Base-by-base conservation (phyloP, 2,113 vertebrate genomes). In the Egretta garzetta region DNA sequence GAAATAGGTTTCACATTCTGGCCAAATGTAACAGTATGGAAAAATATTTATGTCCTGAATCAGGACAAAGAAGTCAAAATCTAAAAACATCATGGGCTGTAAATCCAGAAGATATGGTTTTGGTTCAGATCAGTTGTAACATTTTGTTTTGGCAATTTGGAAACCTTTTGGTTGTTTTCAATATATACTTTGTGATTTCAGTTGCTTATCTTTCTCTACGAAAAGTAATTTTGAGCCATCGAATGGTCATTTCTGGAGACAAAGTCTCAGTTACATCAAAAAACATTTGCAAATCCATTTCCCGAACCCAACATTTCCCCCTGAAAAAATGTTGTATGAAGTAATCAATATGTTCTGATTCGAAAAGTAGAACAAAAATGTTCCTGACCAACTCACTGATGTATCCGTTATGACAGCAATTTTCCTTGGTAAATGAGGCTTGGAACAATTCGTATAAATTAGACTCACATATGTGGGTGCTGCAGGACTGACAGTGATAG, bases 11-110 rank as follows among this genome's bases (percentile, higher is more conserved):
- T 93, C 80, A 93, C 76, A 35, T 95, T 96, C 88, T 88, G 75
- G 92, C 92, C 93, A 96, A 97, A 94, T 64, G 85, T 94, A 95
- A 93, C 58, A 72, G 58, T 93, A 94, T 90, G 94, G 96, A 95
- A 97, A 97, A 97, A 97, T 95, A 88, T 97, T 97, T 97, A 96
- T 95, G 80, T 95, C 90, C 86, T 84, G 63, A 83, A 86, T 92
- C 59, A 92, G 50, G 90, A 95, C 86, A 95, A 92, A 95, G 62
- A 87, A 93, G 86, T 95, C 80, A 95, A 86, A 97, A 96, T 55
- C 75, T 97, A 80, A 95, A 95, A 97, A n/a, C 90, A 86, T 88
- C 77, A 60, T 93, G 81, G 66, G 20, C 66, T 70, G 67, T 95
- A 93, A 95, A 94, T 94, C 75, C 77, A 64, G 62, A 90, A 93